Evolutionary conservation across 2,113 vertebrate species (phyloP).

Genomic region (Sardina pilchardus): DNA sequence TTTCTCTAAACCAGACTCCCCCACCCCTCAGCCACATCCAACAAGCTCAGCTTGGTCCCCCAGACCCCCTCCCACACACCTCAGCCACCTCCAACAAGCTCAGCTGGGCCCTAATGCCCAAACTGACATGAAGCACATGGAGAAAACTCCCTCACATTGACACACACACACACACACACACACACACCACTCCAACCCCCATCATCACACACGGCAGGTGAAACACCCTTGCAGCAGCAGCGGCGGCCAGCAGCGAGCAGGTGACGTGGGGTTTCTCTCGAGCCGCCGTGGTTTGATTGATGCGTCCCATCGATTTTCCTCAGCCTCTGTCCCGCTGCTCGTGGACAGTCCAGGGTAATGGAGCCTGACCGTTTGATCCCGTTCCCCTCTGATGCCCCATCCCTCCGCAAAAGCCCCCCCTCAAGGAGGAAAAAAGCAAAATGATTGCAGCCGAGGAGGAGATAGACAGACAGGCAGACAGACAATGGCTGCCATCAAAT

Average conservation of each 20-base stretch:
- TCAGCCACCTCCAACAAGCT: neutral
- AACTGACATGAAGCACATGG: too few species aligned
- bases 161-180: too few species aligned
- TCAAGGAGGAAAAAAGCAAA: neutral
- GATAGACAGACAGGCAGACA: too few species aligned
- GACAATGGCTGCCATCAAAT: neutral
- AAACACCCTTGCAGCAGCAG: neutral
- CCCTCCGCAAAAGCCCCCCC: neutral
- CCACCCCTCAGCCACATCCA: neutral
- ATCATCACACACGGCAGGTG: too few species aligned
- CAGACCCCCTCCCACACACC: too few species aligned
- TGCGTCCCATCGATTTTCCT: slow-evolving; percentile 5
- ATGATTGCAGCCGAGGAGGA: too few species aligned
- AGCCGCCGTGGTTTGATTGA: neutral
- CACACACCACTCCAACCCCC: too few species aligned
- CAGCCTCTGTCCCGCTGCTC: neutral
- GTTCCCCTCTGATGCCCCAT: neutral
- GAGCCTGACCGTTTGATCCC: neutral
- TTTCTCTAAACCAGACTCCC: too few species aligned
- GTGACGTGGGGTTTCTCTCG: neutral
- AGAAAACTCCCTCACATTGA: neutral
- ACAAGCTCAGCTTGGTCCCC: neutral
- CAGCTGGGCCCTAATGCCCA: too few species aligned
- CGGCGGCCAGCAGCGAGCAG: neutral
- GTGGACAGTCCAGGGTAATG: neutral